Evolutionary conservation across 2,797 vertebrate genomes (phyloP), one percentile per base, ranked within the genome.

Genomic region (Catharus ustulatus): DNA sequence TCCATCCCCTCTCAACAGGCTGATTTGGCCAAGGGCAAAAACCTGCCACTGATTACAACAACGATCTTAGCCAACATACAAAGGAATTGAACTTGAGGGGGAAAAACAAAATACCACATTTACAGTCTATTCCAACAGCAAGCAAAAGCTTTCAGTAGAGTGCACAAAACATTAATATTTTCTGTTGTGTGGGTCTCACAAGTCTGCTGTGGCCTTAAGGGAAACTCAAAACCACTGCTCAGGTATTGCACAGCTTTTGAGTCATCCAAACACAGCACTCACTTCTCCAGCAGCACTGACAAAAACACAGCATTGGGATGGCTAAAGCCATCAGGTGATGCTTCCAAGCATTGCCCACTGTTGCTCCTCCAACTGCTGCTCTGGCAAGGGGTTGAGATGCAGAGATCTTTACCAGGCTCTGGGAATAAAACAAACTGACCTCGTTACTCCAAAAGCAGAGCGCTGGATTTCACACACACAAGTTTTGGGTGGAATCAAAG

Each of bases 321-420:
- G 93, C 76, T 34, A 43, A 79, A 95, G 93, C 57, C 62, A 64
- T 12, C 38, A 64, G 76, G 55, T 80, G 73, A 59, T n/a, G 48
- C 68, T 87, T 68, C 84, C 61, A 75, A 54, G 45, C 22, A 3
- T 7, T 5, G 7, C 63, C 77, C 84, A 54, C 71, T 73, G 34
- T 15, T 23, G 87, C 90, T 93, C 93, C 90, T 93, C 93, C 86
- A 52, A 38, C 58, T 14, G 26, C 90, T 57, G 42, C 45, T 68
- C 82, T 40, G 58, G 93, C 94, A 93, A 78, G 51, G 43, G n/a
- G 6, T 61, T 77, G 63, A 83, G 86, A 52, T n/a, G 79, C 75
- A 30, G 86, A 82, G 88, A 91, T 27, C 1, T 46, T 82, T 36
- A 90, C 51, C 81, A 40, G 64, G 48, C 54, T 71, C 71, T 64